Percentiles rank a stretch among this genome's conserved stretches.
Conservation (phyloP, 2,888 invertebrate genomes). For the Caenorhabditis sp. region DNA sequence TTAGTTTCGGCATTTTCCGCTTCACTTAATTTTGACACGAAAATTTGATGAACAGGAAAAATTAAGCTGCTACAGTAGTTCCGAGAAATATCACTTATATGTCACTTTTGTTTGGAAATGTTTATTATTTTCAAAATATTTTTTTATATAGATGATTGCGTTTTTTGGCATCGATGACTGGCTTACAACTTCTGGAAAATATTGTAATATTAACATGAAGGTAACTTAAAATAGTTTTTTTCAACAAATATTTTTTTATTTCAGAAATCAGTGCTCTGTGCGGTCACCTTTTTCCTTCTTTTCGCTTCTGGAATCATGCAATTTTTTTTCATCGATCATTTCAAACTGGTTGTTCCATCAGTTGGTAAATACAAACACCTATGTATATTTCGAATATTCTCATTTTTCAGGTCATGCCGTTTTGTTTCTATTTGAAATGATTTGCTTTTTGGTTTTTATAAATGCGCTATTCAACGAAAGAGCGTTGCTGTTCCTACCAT, state of each 20-base stretch:
- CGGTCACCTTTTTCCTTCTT: slow-evolving; percentile 36
- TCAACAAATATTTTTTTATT: slow-evolving; percentile 7
- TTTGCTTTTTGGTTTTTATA: slow-evolving; percentile 41
- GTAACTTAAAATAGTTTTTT: no score
- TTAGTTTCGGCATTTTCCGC: background rate
- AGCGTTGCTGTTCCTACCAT: slow-evolving; percentile 36
- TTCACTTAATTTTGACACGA: background rate
- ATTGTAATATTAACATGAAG: slow-evolving; percentile 41
- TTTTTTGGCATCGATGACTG: slow-evolving; percentile 37
- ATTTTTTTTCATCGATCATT: slow-evolving; percentile 53
- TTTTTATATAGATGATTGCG: slow-evolving; percentile 18
- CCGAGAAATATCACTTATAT: background rate
- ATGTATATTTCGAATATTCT: background rate
- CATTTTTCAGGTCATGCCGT: slow-evolving; percentile 45
- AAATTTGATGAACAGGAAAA: background rate
- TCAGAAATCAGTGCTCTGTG: slow-evolving; percentile 40
- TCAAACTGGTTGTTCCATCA: slow-evolving; percentile 42
- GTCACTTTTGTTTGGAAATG: no score
- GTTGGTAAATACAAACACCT: slow-evolving; percentile 16
- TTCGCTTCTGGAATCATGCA: slow-evolving; percentile 41
- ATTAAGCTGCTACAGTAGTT: background rate
- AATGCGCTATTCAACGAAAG: slow-evolving; percentile 43
- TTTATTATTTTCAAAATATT: background rate
- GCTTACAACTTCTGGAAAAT: slow-evolving; percentile 18
- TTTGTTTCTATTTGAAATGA: slow-evolving; percentile 46